Evolutionary conservation across 2,113 vertebrate genomes (phyloP).

Genomic region (Catharus fuscescens): DNA sequence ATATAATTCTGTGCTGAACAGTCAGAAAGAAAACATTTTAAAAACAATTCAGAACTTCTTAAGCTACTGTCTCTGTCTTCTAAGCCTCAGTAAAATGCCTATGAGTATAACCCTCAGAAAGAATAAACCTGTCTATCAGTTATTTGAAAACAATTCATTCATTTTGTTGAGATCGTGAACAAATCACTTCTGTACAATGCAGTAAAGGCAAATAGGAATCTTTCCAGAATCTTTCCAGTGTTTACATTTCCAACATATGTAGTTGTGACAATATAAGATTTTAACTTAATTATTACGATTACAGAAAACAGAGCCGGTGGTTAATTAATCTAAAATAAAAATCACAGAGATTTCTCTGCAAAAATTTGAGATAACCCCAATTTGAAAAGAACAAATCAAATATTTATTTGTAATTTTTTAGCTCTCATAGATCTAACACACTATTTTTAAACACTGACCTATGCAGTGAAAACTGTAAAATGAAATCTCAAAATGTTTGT

Average conservation of each 20-base stretch:
- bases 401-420: neutral
- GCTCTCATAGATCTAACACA: neutral
- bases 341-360: neutral
- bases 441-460: neutral
- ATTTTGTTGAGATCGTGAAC: neutral
- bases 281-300: neutral
- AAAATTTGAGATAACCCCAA: neutral
- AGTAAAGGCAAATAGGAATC: neutral
- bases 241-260: neutral
- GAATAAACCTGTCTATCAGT: neutral
- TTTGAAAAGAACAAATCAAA: neutral
- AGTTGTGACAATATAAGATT: neutral
- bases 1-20: neutral
- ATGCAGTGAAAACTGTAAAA: neutral
- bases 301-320: neutral
- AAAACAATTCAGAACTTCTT: neutral
- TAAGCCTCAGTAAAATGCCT: neutral
- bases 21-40: neutral
- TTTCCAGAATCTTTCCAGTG: neutral
- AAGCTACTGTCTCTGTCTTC: neutral
- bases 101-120: neutral
- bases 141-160: neutral
- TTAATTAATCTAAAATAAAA: neutral
- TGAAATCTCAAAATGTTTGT: neutral
- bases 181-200: neutral